Base-by-base conservation (phyloP, 64 coral and sea anemone genomes). In the Stylophora pistillata region DNA sequence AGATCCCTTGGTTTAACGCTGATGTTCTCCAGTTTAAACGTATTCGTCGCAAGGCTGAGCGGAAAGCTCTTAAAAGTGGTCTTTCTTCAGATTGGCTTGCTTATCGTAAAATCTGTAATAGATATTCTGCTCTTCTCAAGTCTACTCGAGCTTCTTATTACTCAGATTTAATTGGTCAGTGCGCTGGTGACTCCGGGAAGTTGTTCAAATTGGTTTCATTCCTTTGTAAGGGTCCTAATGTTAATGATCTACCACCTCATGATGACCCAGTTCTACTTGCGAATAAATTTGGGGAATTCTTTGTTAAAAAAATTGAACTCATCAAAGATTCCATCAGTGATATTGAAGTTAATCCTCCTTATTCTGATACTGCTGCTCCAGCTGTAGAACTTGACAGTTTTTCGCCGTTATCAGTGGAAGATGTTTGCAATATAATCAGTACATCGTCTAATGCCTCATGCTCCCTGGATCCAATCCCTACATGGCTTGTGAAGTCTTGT, bases 391-490 rank as follows among this genome's bases (percentile, higher is more conserved):
- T 76, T 18, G 34, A 76, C 37, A 34, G 73, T 16, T 76, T 41
- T 76, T 76, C 11, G 54, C 78, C 27, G 71, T 55, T 70, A 57
- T 26, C 84, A 57, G 18, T 13, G 20, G 28, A 77, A 33, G 87
- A 78, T 31, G 58, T 66, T 55, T 21, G 23, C 54, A 34, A 37
- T 25, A 60, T 78, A 15, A 62, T 78, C 32, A 13, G 12, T 53
- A 77, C 47, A n/a, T 89, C 28, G 16, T 86, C 66, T 29, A 72
- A 73, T 16, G 84, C 84, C 23, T 73, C 59, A 10, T 86, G 84
- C 72, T 52, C 23, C 10, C 69, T 86, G 13, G 52, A 73, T 73
- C 84, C 66, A 9, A 57, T 73, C 28, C 84, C 70, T 57, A 86
- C 33, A 56, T 72, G 69, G 63, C 4, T 66, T 66, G 63, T 1